phyloP scores from a whole-genome alignment of 2,113 vertebrate genomes.

The Oriolus oriolus region DNA sequence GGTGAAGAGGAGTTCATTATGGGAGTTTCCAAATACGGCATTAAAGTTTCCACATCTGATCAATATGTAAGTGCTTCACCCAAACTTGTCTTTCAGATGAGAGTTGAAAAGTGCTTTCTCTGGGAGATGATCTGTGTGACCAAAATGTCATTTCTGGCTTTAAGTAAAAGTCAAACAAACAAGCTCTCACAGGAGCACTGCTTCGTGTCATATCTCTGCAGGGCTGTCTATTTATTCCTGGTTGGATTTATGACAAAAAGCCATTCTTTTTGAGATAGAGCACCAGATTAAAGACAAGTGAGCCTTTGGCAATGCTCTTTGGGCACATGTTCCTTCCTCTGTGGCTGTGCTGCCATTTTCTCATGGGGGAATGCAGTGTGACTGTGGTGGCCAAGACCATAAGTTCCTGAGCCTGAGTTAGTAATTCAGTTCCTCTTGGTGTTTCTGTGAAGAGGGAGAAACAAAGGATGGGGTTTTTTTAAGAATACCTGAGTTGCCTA shows the following conservation, averaged over 20 bases:
- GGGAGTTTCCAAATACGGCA: constrained; percentile 92
- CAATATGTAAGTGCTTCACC: constrained; percentile 87
- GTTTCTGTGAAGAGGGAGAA: background rate
- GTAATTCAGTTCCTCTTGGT: background rate
- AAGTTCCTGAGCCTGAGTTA: background rate
- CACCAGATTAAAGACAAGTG: background rate
- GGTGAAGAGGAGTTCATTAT: constrained; percentile 92
- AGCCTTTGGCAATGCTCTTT: background rate
- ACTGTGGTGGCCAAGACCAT: background rate
- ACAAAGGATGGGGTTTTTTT: background rate
- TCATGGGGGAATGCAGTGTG: background rate
- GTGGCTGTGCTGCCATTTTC: background rate
- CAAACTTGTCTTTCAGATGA: background rate
- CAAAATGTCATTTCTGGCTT: background rate
- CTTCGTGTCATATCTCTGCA: background rate
- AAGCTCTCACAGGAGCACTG: background rate
- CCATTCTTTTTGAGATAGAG: background rate
- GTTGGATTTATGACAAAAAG: background rate
- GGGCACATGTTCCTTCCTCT: background rate
- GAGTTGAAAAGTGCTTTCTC: background rate
- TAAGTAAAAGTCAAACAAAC: background rate
- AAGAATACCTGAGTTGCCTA: background rate
- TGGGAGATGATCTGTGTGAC: background rate
- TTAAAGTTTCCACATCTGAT: constrained; percentile 91
- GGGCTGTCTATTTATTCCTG: background rate